These are phyloP conservation scores for Sebastes matsubarae DNA, from an alignment of 2,797 vertebrate species.

Conservation along the genomic window DNA sequence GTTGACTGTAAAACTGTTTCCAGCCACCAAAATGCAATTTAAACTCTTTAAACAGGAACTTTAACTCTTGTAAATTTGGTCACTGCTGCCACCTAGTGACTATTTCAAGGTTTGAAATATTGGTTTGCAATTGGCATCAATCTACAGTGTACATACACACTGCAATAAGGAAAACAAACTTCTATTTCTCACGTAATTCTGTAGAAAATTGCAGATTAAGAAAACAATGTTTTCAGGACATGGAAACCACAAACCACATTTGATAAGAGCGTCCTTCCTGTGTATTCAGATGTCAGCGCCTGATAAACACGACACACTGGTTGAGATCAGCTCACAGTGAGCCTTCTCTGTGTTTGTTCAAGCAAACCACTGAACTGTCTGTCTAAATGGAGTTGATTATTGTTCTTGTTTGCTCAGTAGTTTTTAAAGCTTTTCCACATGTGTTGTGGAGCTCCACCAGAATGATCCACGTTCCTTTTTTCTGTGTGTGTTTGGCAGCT, in stretches of 20 bases:
- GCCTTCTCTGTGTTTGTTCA: neutral
- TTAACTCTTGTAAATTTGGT: neutral
- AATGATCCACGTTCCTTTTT: conserved; percentile 36
- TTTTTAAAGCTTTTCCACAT: neutral
- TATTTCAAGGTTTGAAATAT: neutral
- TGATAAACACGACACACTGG: conserved; percentile 26
- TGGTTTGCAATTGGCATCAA: neutral
- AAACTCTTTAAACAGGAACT: neutral
- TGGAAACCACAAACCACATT: conserved; percentile 21
- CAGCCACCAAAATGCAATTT: neutral
- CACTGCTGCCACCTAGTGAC: conserved; percentile 50
- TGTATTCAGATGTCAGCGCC: neutral
- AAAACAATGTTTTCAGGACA: neutral
- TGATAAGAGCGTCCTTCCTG: conserved; percentile 38
- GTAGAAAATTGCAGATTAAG: neutral
- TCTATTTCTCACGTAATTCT: neutral
- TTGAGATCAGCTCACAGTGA: neutral
- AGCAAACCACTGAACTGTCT: neutral
- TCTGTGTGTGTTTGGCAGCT: conserved; percentile 32
- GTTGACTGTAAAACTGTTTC: neutral
- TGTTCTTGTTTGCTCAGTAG: neutral
- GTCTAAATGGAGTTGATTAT: neutral
- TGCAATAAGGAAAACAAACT: neutral
- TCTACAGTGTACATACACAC: neutral
- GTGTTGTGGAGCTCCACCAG: neutral